Evolutionary conservation across 1,140 invertebrate genomes (phyloP).

Genomic region (Antheraea mylitta): DNA sequence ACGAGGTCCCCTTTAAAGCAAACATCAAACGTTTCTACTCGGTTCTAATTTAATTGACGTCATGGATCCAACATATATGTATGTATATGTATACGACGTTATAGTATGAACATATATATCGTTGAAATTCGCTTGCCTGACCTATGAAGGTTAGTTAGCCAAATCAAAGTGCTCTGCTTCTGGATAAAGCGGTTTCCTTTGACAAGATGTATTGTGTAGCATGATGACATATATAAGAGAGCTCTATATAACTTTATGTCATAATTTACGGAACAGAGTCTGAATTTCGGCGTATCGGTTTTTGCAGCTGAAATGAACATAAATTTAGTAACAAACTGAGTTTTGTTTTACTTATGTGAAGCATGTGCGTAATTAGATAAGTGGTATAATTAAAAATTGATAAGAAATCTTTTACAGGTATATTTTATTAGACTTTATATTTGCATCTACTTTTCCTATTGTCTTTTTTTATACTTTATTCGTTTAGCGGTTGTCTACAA

Average conservation of each 20-base stretch:
- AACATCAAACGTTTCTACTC: too few species aligned
- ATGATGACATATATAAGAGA: constrained; percentile 35
- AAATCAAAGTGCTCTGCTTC: constrained; percentile 43
- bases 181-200: constrained; percentile 41
- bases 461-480: too few species aligned
- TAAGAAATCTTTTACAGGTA: too few species aligned
- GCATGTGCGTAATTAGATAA: too few species aligned
- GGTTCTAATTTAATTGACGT: too few species aligned
- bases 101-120: constrained; percentile 17
- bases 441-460: too few species aligned
- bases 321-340: neutral
- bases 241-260: constrained; percentile 19
- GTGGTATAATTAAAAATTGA: too few species aligned
- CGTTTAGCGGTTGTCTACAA: too few species aligned
- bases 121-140: constrained; percentile 37
- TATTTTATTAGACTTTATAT: too few species aligned
- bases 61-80: neutral
- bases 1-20: too few species aligned
- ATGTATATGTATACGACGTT: neutral
- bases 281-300: neutral
- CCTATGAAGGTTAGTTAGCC: constrained; percentile 22
- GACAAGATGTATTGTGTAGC: constrained; percentile 37
- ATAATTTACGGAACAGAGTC: neutral
- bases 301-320: neutral
- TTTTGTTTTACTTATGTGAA: too few species aligned